Conservation (phyloP, 2,888 invertebrate species). For the Lutraria lutraria region DNA sequence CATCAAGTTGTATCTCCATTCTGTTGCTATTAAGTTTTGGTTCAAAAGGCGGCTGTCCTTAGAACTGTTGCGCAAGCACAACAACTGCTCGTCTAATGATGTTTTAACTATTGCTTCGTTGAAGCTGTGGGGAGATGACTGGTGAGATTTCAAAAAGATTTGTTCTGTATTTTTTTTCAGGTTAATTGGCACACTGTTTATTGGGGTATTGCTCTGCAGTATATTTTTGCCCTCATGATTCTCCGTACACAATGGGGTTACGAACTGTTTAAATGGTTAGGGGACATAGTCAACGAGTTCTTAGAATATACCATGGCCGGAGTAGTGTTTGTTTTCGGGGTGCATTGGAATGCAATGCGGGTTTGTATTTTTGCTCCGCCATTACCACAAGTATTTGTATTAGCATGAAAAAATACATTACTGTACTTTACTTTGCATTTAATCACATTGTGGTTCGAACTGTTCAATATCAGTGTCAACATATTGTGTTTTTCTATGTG, state of each 20-base stretch:
- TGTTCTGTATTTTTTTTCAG: slow-evolving; percentile 66
- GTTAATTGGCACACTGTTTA: slow-evolving; percentile 91
- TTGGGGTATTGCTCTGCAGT: slow-evolving; percentile 93
- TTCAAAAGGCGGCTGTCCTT: no score
- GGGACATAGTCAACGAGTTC: slow-evolving; percentile 91
- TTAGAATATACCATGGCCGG: slow-evolving; percentile 93
- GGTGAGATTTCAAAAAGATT: no score
- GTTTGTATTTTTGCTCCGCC: slow-evolving; percentile 87
- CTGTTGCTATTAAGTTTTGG: no score
- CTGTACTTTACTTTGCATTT: not conserved
- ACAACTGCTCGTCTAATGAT: no score
- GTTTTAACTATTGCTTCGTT: no score
- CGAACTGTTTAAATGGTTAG: slow-evolving; percentile 90
- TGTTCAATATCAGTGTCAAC: not conserved
- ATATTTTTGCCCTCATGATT: slow-evolving; percentile 89
- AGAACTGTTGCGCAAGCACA: no score
- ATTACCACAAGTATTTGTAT: not conserved
- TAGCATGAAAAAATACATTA: not conserved
- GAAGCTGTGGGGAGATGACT: no score
- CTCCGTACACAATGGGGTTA: slow-evolving; percentile 85
- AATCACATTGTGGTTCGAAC: not conserved
- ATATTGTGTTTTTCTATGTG: not conserved
- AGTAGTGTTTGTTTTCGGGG: slow-evolving; percentile 94
- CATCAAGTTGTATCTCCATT: no score
- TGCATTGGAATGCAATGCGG: slow-evolving; percentile 90